phyloP scores from a whole-genome alignment of 2,888 invertebrate species.

The Epiperipatus broadwayi region DNA sequence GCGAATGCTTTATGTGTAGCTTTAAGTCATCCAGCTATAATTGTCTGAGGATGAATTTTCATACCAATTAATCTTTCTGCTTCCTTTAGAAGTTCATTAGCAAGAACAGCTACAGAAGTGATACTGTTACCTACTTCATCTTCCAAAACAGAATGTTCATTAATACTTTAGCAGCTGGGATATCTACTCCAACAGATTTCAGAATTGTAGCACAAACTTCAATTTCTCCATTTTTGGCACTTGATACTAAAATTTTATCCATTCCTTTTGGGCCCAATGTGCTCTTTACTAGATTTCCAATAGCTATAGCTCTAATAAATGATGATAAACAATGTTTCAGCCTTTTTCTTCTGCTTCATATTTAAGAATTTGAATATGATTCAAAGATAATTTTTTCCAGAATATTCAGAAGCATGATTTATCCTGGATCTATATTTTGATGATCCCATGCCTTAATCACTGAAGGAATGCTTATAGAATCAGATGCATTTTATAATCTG shows the following conservation, averaged over 20 bases:
- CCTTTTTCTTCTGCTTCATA: constrained; percentile 88
- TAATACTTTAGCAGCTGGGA: constrained; percentile 94
- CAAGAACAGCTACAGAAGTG: constrained; percentile 92
- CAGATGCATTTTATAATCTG: too few relatives aligned
- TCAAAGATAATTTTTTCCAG: too few relatives aligned
- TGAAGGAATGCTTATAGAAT: too few relatives aligned
- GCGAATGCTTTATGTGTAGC: constrained; percentile 63
- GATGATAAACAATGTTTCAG: constrained; percentile 84
- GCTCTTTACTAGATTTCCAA: constrained; percentile 93
- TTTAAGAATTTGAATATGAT: constrained; percentile 81
- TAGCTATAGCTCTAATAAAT: constrained; percentile 94
- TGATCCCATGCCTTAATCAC: too few relatives aligned
- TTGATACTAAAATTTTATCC: constrained; percentile 28
- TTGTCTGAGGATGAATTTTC: constrained; percentile 93
- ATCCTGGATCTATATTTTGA: too few relatives aligned
- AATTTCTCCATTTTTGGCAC: constrained; percentile 35
- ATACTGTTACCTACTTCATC: constrained; percentile 99
- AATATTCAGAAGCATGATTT: too few relatives aligned
- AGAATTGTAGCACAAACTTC: constrained; percentile 97
- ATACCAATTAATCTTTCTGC: constrained; percentile 81
- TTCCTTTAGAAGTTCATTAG: constrained; percentile 79
- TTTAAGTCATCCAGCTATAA: constrained; percentile 82
- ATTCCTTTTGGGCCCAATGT: constrained; percentile 98
- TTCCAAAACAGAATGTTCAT: constrained; percentile 71
- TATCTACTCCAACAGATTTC: constrained; percentile 86